phyloP scores from a whole-genome alignment of 1,140 invertebrate species.

The Latrodectus geometricus region DNA sequence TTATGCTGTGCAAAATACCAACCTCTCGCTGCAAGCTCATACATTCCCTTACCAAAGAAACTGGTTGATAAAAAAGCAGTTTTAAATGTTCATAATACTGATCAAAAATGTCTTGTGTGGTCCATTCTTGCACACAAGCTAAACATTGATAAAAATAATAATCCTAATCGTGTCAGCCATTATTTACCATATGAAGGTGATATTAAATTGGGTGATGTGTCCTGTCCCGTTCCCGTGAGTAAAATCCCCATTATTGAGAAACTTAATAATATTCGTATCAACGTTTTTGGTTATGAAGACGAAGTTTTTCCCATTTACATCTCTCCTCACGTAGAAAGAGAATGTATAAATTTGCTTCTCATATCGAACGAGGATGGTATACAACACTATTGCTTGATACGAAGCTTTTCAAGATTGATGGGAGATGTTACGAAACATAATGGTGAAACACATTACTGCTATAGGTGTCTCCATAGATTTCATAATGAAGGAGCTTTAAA shows the following conservation, averaged over 20 bases:
- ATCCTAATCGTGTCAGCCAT: neutral
- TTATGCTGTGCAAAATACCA: no score
- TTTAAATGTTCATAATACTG: neutral
- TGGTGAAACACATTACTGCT: neutral
- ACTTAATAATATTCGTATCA: constrained; percentile 8
- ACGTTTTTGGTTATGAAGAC: no score
- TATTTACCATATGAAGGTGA: neutral
- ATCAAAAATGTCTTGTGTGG: constrained; percentile 27
- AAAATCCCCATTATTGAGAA: constrained; percentile 3
- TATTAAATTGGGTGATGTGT: neutral
- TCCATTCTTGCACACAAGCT: neutral
- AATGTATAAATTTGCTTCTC: neutral
- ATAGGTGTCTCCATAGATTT: no score
- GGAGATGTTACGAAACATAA: constrained; percentile 3
- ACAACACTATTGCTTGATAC: neutral
- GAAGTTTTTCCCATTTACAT: no score
- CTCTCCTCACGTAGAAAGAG: no score
- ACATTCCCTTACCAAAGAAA: neutral
- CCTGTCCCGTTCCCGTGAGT: neutral
- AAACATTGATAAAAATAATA: neutral
- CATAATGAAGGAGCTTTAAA: neutral
- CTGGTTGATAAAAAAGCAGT: constrained; percentile 3
- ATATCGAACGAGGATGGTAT: neutral
- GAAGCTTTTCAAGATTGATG: neutral
- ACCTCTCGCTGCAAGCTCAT: no score